A percentile compares a stretch with the other conserved stretches of the same genome.
Evolutionary conservation across 1,140 invertebrate species (phyloP).

Genomic region (Paralvinella palmiformis): DNA sequence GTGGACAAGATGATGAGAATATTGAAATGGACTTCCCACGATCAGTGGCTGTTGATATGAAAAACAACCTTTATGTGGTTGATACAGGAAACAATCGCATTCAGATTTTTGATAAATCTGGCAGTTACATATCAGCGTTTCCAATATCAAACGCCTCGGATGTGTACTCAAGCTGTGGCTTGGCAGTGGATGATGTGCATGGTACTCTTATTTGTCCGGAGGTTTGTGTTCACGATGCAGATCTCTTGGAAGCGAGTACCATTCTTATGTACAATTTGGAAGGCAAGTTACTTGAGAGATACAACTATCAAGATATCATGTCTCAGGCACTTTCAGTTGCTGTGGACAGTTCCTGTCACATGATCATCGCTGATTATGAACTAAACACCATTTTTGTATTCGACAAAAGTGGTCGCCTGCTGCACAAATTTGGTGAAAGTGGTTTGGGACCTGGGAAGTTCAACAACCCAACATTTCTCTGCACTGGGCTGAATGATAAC

Average conservation of each 20-base stretch:
- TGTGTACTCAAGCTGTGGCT: slow-evolving; percentile 11
- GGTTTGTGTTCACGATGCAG: slow-evolving; percentile 9
- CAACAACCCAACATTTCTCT: slow-evolving; percentile 24
- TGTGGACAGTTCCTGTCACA: slow-evolving; percentile 17
- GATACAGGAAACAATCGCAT: slow-evolving; percentile 20
- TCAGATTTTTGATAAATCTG: slow-evolving; percentile 3
- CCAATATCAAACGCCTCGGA: slow-evolving; percentile 1
- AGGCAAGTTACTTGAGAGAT: not conserved
- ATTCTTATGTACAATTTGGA: slow-evolving; percentile 4
- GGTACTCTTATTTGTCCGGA: slow-evolving; percentile 16
- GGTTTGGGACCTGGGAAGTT: slow-evolving; percentile 20
- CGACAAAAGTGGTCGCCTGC: slow-evolving; percentile 13
- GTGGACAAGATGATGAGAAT: slow-evolving; percentile 8
- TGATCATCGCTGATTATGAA: slow-evolving; percentile 20
- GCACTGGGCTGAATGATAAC: slow-evolving; percentile 19
- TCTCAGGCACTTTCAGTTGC: slow-evolving; percentile 17
- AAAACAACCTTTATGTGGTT: slow-evolving; percentile 18
- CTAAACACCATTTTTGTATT: slow-evolving; percentile 16
- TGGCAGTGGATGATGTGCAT: slow-evolving; percentile 9
- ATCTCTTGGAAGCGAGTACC: not conserved
- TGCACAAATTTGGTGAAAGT: slow-evolving; percentile 15
- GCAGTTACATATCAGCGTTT: slow-evolving; percentile 5
- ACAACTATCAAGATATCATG: slow-evolving; percentile 1
- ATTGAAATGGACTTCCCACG: slow-evolving; percentile 19
- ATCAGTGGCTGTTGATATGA: slow-evolving; percentile 15